These are phyloP conservation scores for Epistrophe eligans DNA, from an alignment of 2,888 invertebrate species.

Conservation along the genomic window DNA sequence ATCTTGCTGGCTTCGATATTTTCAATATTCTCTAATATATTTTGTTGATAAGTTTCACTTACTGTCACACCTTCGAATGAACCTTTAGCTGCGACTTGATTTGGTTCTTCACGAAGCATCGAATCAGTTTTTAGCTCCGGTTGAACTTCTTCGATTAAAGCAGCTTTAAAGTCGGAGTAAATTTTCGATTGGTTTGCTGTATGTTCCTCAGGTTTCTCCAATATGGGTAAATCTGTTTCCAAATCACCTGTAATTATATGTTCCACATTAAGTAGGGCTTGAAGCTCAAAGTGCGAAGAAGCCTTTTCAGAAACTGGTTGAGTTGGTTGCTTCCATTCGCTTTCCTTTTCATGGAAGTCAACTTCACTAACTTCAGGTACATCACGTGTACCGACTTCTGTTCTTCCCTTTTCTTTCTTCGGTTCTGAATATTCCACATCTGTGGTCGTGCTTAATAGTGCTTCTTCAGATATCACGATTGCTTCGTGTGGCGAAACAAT, in stretches of 20 bases:
- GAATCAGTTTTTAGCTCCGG: conserved; percentile 83
- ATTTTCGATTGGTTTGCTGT: conserved; percentile 78
- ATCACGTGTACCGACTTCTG: conserved; percentile 86
- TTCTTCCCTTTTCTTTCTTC: conserved; percentile 84
- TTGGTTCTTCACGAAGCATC: conserved; percentile 69
- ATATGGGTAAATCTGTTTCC: conserved; percentile 85
- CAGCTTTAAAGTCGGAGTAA: conserved; percentile 84
- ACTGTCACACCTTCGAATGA: conserved; percentile 82
- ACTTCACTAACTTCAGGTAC: conserved; percentile 87
- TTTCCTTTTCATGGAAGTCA: conserved; percentile 88
- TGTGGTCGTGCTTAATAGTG: conserved; percentile 85
- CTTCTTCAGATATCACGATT: conserved; percentile 86
- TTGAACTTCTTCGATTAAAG: conserved; percentile 84
- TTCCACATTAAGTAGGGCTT: conserved; percentile 86
- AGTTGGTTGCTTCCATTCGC: conserved; percentile 51
- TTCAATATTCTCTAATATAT: conserved; percentile 77
- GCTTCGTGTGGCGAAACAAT: conserved; percentile 86
- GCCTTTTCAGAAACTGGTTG: conserved; percentile 70
- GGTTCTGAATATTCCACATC: conserved; percentile 68
- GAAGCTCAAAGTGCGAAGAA: conserved; percentile 81
- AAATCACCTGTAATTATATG: conserved; percentile 88
- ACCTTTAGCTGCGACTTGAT: conserved; percentile 81
- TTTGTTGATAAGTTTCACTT: conserved; percentile 77
- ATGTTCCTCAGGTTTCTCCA: conserved; percentile 80
- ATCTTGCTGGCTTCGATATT: conserved; percentile 53